A percentile compares a stretch with the other conserved stretches of the same genome.
Conservation (phyloP, 2,888 invertebrate species). For the Adela reaumurella region DNA sequence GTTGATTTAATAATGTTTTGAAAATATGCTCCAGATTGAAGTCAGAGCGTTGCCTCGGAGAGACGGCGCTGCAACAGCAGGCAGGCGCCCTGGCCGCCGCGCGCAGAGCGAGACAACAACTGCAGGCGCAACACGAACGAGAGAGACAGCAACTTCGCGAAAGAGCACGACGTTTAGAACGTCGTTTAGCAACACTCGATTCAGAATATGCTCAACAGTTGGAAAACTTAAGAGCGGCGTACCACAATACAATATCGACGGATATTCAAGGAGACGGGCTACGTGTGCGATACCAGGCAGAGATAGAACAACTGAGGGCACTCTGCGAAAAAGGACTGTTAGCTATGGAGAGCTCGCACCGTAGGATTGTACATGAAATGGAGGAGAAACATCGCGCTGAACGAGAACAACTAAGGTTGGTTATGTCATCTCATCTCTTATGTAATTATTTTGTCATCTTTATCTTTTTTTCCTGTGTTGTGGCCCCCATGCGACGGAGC, state of each 20-base stretch:
- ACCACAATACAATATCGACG: slow-evolving; percentile 61
- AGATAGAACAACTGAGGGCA: slow-evolving; percentile 82
- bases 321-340: slow-evolving; percentile 87
- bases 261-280: slow-evolving; percentile 62
- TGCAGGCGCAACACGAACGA: slow-evolving; percentile 50
- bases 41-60: slow-evolving; percentile 37
- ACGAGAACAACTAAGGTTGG: slow-evolving; percentile 69
- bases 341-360: slow-evolving; percentile 87
- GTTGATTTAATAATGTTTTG: not conserved
- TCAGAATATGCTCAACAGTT: slow-evolving; percentile 82
- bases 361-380: slow-evolving; percentile 80
- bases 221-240: slow-evolving; percentile 73
- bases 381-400: slow-evolving; percentile 87
- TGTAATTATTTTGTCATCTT: too few relatives aligned
- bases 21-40: slow-evolving; percentile 22
- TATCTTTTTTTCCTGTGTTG: too few relatives aligned
- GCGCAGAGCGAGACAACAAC: slow-evolving; percentile 39
- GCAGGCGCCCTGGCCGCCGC: slow-evolving; percentile 42
- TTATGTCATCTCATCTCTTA: too few relatives aligned
- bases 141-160: slow-evolving; percentile 62
- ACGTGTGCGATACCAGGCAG: slow-evolving; percentile 74
- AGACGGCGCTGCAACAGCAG: slow-evolving; percentile 39
- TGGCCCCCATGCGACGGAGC: too few relatives aligned
- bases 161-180: slow-evolving; percentile 67
- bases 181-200: slow-evolving; percentile 69